Base-by-base conservation (phyloP, 2,888 invertebrate species). In the Euzophera pinguis region DNA sequence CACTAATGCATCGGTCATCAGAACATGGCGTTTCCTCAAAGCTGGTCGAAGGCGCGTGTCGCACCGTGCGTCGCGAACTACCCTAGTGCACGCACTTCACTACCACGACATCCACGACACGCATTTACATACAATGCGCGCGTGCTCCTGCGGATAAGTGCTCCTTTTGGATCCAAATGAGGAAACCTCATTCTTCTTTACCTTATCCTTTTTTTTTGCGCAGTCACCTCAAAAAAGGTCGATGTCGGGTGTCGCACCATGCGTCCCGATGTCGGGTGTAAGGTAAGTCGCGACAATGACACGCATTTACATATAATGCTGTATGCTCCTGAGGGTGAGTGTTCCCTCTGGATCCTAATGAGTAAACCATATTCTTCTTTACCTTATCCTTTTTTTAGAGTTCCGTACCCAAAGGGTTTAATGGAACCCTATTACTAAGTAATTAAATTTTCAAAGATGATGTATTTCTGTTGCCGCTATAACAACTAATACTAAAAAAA, bases 41-140 rank as follows among this genome's bases (percentile, higher is more conserved):
- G 38, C 13, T 7, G 6, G 38, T 38, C 38, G 32, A 9, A 4
- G 39, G 4, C 43, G 29, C 35, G 8, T 9, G 35, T 34, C 47
- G 47, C 13, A 29, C 14, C 29, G n/a, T 39, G 9, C 9, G 48
- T 35, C 37, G 35, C 38, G 38, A 14, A 38, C 14, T 10, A 9
- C 14, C 49, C 39, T 27, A 3, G 5, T 8, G 32, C n/a, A 16
- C 35, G 16, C n/a, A n/a, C n/a, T n/a, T n/a, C n/a, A 5, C 22
- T 22, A 22, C 22, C 22, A 22, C 22, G 22, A 22, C 34, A 39
- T 43, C 17, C 34, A 27, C 62, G 56, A 53, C 51, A 63, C 69
- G 67, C 67, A 70, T 88, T 89, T 84, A 67, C 88, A 89, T 87
- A 89, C 88, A 89, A 89, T 87, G 81, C 69, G 71, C 69, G 81